These are phyloP conservation scores for Eriocheir sinensis DNA, from an alignment of 1,140 invertebrate species.

Conservation along the genomic window DNA sequence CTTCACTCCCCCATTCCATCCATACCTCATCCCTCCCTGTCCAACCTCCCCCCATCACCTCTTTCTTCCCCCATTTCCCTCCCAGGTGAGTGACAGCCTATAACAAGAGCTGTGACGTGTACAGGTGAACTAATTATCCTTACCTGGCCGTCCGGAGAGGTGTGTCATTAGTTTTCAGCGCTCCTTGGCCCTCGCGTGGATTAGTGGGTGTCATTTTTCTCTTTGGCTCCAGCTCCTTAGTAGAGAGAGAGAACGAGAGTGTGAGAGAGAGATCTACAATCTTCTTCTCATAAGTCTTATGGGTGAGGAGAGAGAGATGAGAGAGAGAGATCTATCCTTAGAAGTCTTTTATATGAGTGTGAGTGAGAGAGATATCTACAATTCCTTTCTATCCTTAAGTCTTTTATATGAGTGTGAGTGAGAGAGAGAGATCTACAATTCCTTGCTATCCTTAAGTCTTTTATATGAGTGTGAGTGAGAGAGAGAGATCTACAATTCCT, in stretches of 20 bases:
- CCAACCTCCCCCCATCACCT: neutral
- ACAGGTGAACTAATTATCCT: constrained; percentile 37
- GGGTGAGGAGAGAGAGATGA: too few species aligned
- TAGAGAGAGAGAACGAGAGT: neutral
- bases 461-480: constrained; percentile 12
- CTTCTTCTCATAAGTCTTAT: too few species aligned
- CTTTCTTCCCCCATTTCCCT: neutral
- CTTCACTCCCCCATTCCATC: neutral
- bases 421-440: too few species aligned
- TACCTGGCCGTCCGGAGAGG: constrained; percentile 28
- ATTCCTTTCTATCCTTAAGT: too few species aligned
- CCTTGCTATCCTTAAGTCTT: too few species aligned
- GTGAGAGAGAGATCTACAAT: neutral
- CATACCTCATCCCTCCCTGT: neutral
- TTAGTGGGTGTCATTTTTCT: neutral
- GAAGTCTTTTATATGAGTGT: too few species aligned
- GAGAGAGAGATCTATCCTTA: too few species aligned
- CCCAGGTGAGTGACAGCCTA: neutral
- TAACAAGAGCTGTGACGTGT: constrained; percentile 15
- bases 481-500: too few species aligned
- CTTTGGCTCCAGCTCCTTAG: neutral
- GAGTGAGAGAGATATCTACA: neutral
- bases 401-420: too few species aligned
- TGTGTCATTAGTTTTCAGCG: neutral
- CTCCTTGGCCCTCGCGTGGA: neutral